Evolutionary conservation across 92 coral and sea anemone species (phyloP), one percentile per base, ranked within the genome.

Genomic region (Umimayanthus kanabou): DNA sequence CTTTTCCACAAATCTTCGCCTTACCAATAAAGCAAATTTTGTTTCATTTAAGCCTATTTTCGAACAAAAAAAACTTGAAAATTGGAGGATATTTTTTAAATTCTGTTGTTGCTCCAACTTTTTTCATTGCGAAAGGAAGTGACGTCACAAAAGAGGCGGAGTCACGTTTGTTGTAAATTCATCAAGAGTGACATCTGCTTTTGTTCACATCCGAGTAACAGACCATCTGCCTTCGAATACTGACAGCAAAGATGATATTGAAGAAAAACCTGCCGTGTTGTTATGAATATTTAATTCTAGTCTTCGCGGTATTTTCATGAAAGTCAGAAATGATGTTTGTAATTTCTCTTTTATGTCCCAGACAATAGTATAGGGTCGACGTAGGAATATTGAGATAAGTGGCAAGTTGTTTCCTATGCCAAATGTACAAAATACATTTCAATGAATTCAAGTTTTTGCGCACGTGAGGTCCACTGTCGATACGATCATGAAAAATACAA

Each of bases 131-230:
- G 86, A 77, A 39, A 87, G 98, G 98, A 93, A 88, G 93, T 95
- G 90, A 93, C 94, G 98, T 95, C 96, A 91, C 91, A 26, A 33
- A n/a, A 39, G 9, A 82, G 96, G 95, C 88, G 93, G 94, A 55
- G 90, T 87, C 88, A 85, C 72, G 49, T 81, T 94, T 92, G 89
- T 91, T 85, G 81, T 78, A 75, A 81, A 47, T 79, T 89, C 88
- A 89, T 80, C 61, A 49, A 26, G 80, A 90, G 45, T 95, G 98
- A 93, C 98, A 91, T 75, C 82, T 71, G 70, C 81, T 69, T 83
- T 92, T 88, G 90, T 91, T 74, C 80, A 55, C 84, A 71, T 83
- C 72, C 79, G 79, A 81, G 80, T 61, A 84, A 85, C 74, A 77
- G 87, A 80, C 98, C 98, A 95, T 93, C 98, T 95, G 98, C 96